Base-by-base conservation (phyloP, 37 sponge, comb jelly and placozoan species). In the Chondrilla cf. caribensis region DNA sequence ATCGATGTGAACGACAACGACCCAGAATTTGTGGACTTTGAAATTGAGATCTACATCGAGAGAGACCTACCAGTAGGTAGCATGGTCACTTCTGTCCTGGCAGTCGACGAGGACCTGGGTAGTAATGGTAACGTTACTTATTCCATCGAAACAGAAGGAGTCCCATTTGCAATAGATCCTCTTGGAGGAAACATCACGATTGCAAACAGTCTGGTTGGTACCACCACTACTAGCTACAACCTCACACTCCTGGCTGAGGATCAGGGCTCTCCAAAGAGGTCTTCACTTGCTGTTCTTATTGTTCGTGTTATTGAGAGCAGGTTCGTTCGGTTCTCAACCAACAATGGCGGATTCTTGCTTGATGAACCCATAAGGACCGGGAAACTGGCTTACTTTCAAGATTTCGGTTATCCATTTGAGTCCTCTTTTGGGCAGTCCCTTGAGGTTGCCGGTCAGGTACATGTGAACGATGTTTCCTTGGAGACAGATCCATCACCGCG, bases 1-100 rank as follows among this genome's bases (percentile, higher is more conserved):
- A 38, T 42, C 0, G 95, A 94, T 71, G 43, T 79, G 9, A 94
- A 94, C 79, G 91, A 94, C 84, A 88, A 90, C 39, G 38, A 29
- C 28, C 94, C 94, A 22, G 59, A 36, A 24, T 88, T 85, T 55
- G 32, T 79, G 28, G 60, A 64, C 47, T 47, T 58, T 2, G 78
- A 60, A 19, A 2, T 38, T 33, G 66, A 64, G 22, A 8, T 86
- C 18, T 58, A 32, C 33, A 54, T 64, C 0, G 41, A 78, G 36
- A 78, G 79, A 60, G 81, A 51, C 25, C 60, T 79, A 28, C 71
- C 54, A 9, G 21, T 59, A 29, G 86, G 86, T 9, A 28, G 62
- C 7, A 19, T 68, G 2, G 42, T 86, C 21, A 42, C 79, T 3
- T 9, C 59, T 2, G 37, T 86, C 35, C 33, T 38, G 24, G 87